Evolutionary conservation across 92 coral and sea anemone genomes (phyloP), one percentile per base, ranked within the genome.

Genomic region (Parazoanthus swiftii): DNA sequence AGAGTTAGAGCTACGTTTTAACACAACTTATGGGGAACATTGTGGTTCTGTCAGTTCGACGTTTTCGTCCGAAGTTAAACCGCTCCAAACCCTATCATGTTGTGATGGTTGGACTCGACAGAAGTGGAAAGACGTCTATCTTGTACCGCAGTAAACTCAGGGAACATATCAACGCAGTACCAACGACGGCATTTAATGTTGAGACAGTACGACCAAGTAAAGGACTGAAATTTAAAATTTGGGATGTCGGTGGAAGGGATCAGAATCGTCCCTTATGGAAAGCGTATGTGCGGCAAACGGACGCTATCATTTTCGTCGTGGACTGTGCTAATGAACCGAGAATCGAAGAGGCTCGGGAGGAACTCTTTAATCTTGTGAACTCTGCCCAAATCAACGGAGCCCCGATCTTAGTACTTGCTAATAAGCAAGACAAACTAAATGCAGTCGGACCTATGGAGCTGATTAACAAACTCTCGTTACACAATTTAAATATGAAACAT

Each of bases 181-280:
- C 99, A 3, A 97, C 99, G 14, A 94, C 94, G 13, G 97, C 96
- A 6, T 97, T 97, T 85, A 97, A 97, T 79, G 99, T 97, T 33
- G 99, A 97, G 89, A 93, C 94, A 65, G 93, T 97, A 48, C 92
- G 95, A 25, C 97, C 95, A 15, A 92, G 93, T 67, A 97, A 97
- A 85, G 96, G 94, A 89, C 77, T 95, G 42, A 90, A 94, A 71
- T 97, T 88, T 80, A 97, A 95, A 88, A 91, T 97, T 76, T 97
- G 99, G 99, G 99, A 97, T 86, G 93, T 97, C 4, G 94, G 98
- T 38, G 99, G 99, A 85, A 89, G 98, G 63, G 99, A 97, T n/a
- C 95, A 95, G 42, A 95, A 93, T 46, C 93, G 99, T 1, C 99
- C 99, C 38, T 91, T 97, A 58, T 97, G 99, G 99, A 95, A 92